Base-by-base conservation (phyloP, 1,140 invertebrate species). In the Anthonomus grandis region DNA sequence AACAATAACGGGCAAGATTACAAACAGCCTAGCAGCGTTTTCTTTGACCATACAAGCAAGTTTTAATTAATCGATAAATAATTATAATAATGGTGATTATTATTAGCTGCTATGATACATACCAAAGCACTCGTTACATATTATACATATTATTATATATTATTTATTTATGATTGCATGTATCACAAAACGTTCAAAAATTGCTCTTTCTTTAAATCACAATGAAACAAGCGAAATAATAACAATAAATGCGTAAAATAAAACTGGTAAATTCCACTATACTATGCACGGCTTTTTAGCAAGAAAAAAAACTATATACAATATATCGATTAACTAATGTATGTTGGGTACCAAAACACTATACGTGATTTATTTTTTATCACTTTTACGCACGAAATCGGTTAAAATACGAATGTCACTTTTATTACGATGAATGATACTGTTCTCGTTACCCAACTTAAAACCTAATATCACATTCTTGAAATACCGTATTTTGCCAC, bases 1-100 rank as follows among this genome's bases (percentile, higher is more conserved):
- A 70, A 68, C 65, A 70, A 68, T 70, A 70, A 70, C 68, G 64
- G 68, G 68, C 68, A 70, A 70, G 68, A 68, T n/a, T 64, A 67
- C 60, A 63, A 66, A 65, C 64, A 68, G 66, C 68, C 66, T 68
- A 70, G 47, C 50, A 64, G 45, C 50, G 37, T 55, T 65, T 12
- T 12, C 19, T 18, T 41, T 51, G 17, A 37, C 27, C 10, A 48
- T 53, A 15, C 49, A 45, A 36, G 5, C 23, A 5, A 19, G 15
- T 47, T 47, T 4, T 12, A 13, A 47, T n/a, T 19, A 18, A n/a
- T 47, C 9, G 12, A 12, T 13, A 15, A 39, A 8, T 39, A 39
- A 39, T 39, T 15, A 39, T 39, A 10, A 15, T 6, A 15, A 39
- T 10, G 6, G 8, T 15, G 15, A 15, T 39, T 39, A 15, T 6